Conservation (phyloP, 2,113 vertebrate species). For the Podiceps cristatus region DNA sequence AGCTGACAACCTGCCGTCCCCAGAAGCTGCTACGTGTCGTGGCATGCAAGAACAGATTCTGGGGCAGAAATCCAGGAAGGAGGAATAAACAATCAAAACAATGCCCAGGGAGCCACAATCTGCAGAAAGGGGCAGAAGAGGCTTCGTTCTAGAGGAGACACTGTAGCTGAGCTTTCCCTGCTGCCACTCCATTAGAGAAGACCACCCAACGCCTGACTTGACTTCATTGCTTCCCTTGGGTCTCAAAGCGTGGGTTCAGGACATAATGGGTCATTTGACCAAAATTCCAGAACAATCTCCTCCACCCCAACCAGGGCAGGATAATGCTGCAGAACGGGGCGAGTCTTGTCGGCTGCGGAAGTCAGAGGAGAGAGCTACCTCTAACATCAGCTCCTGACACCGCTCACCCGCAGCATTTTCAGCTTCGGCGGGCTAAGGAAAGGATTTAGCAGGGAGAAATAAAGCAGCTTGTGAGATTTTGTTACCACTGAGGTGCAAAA, state of each 20-base stretch:
- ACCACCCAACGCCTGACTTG: not conserved
- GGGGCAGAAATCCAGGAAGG: not conserved
- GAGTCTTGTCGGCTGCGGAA: not conserved
- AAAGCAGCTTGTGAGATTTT: not conserved
- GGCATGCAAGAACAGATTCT: not conserved
- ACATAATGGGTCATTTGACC: rapidly evolving
- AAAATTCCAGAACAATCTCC: not conserved
- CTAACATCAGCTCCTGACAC: not conserved
- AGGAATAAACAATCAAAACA: not conserved
- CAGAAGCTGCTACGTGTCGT: not conserved
- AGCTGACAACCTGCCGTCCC: not conserved
- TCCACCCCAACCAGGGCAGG: not conserved
- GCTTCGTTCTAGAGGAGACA: not conserved
- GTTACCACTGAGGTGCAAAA: not conserved
- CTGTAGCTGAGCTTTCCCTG: not conserved
- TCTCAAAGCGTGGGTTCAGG: not conserved
- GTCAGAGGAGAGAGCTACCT: not conserved
- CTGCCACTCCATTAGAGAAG: not conserved
- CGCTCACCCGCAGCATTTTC: not conserved
- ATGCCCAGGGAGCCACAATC: not conserved
- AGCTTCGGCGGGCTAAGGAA: not conserved
- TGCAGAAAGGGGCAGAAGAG: not conserved
- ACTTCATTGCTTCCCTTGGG: not conserved
- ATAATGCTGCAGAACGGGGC: not conserved
- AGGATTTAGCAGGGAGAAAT: not conserved